These are phyloP conservation scores for Sula dactylatra DNA, from an alignment of 2,113 vertebrate genomes.

Conservation along the genomic window DNA sequence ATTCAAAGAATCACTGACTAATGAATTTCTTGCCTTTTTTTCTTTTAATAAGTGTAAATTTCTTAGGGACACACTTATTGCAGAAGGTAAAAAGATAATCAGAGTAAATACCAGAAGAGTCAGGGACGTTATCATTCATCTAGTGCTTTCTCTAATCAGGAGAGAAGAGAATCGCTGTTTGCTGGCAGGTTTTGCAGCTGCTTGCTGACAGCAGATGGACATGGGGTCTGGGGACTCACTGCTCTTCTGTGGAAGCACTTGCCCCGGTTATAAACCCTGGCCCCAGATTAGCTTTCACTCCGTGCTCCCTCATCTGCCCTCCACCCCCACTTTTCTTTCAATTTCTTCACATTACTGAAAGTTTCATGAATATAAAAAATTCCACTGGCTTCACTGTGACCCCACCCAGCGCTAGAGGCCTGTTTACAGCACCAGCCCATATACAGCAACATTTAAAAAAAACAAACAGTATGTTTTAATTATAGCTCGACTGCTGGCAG, in stretches of 20 bases:
- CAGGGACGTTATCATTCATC: not conserved
- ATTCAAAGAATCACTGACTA: not conserved
- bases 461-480: not conserved
- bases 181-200: not conserved
- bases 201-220: not conserved
- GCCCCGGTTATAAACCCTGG: not conserved
- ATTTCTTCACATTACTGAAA: not conserved
- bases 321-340: not conserved
- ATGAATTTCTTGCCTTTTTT: not conserved
- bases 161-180: not conserved
- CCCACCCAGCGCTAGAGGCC: not conserved
- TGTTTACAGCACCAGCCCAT: not conserved
- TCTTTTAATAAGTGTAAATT: not conserved
- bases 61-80: not conserved
- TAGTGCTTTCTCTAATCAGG: not conserved
- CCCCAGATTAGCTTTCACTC: not conserved
- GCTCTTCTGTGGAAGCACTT: not conserved
- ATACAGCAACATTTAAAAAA: not conserved
- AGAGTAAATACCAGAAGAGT: not conserved
- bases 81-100: not conserved
- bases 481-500: not conserved
- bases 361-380: not conserved
- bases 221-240: fast-evolving
- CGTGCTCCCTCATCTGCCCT: not conserved
- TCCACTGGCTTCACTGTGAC: not conserved